Conservation (phyloP, 2,113 vertebrate species). For the Mus spicilegus region DNA sequence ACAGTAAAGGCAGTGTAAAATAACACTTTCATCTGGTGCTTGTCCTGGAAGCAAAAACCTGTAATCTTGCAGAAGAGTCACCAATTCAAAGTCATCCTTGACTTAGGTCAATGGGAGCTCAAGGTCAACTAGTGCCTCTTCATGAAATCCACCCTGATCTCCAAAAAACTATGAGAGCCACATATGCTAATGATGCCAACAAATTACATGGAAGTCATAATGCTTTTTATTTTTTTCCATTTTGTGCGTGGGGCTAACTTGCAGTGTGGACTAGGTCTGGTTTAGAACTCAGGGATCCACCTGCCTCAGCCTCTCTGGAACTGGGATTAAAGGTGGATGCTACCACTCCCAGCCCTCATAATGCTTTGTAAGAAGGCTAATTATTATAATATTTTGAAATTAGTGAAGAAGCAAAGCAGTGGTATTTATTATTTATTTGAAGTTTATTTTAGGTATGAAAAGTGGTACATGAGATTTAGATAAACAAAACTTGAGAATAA, state of each 20-base stretch:
- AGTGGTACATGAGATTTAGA: not conserved
- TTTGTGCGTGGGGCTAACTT: no score
- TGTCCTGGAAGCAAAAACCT: not conserved
- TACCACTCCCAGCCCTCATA: not conserved
- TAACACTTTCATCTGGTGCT: not conserved
- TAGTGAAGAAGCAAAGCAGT: not conserved
- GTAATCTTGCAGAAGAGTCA: not conserved
- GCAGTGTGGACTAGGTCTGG: no score
- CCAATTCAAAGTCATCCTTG: not conserved
- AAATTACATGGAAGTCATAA: not conserved
- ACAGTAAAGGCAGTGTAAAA: not conserved
- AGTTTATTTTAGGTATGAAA: not conserved
- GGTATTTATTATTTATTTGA: not conserved
- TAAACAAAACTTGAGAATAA: not conserved
- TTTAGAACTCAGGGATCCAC: no score
- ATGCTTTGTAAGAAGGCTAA: not conserved
- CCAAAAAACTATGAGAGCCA: not conserved
- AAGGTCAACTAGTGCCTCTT: not conserved
- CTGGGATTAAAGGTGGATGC: no score
- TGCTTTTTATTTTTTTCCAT: not conserved
- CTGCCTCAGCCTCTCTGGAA: no score
- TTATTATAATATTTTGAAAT: not conserved
- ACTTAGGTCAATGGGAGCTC: not conserved
- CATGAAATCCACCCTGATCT: not conserved
- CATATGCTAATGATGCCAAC: not conserved